These are phyloP conservation scores for Cottus gobio DNA, from an alignment of 2,113 vertebrate species.

Conservation along the genomic window DNA sequence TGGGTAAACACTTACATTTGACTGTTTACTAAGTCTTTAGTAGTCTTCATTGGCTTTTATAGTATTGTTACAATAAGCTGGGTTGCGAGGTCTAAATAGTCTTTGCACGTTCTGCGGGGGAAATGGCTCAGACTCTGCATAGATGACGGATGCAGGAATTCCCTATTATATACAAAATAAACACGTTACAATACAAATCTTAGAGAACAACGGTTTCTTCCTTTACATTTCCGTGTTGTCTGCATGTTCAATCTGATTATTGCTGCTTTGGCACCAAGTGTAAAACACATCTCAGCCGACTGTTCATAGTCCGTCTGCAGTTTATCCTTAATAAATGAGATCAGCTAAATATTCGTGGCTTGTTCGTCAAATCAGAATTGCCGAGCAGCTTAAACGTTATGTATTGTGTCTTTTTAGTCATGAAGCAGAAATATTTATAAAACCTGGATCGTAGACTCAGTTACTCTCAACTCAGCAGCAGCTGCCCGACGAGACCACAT, in stretches of 20 bases:
- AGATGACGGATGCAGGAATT: background rate
- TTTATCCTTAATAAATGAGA: background rate
- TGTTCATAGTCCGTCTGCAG: background rate
- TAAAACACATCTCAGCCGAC: background rate
- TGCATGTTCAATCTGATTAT: background rate
- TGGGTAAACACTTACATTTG: conserved; percentile 10
- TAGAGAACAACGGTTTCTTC: background rate
- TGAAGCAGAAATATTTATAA: background rate
- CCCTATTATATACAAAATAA: background rate
- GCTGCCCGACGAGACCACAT: background rate
- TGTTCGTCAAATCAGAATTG: background rate
- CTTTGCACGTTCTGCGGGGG: background rate
- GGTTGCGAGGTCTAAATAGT: background rate
- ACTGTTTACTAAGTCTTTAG: conserved; percentile 19
- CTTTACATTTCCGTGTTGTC: background rate
- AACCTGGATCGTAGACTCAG: too few relatives aligned
- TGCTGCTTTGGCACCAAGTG: background rate
- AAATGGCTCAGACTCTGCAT: background rate
- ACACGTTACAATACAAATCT: background rate
- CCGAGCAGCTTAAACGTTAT: background rate
- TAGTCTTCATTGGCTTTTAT: background rate
- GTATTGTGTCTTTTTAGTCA: background rate
- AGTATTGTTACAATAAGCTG: background rate
- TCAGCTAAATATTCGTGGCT: background rate
- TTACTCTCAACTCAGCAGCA: too few relatives aligned